Percentiles rank a stretch among this genome's conserved stretches.
Conservation (phyloP, 2,888 invertebrate species). For the Calliphora vomitoria region DNA sequence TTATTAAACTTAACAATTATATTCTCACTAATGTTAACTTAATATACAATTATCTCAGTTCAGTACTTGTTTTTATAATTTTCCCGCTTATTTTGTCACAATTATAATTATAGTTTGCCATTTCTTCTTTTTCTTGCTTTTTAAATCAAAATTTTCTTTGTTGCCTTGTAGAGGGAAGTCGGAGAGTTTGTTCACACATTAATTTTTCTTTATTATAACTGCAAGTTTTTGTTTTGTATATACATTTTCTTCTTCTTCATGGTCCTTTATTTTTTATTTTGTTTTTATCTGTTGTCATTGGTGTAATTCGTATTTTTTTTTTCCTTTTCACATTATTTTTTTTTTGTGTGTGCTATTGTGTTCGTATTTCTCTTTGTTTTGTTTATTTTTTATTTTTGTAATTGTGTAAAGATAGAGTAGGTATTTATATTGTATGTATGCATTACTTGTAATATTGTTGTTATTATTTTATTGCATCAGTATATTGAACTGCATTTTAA, state of each 20-base stretch:
- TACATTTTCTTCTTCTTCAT: not conserved
- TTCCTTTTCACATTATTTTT: too few species aligned
- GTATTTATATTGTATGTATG: slow-evolving; percentile 1
- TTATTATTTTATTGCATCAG: slow-evolving; percentile 37
- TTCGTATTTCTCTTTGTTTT: slow-evolving; percentile 3
- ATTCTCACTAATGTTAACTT: not conserved
- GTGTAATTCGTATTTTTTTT: not conserved
- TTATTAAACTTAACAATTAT: too few species aligned
- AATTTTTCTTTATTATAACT: not conserved
- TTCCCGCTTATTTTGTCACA: slow-evolving; percentile 47
- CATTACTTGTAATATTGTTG: slow-evolving; percentile 32
- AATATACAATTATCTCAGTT: not conserved
- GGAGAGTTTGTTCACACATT: not conserved
- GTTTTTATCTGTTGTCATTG: not conserved
- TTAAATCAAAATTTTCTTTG: not conserved
- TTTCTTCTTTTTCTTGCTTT: not conserved
- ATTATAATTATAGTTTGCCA: slow-evolving; percentile 4
- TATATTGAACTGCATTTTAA: slow-evolving; percentile 57
- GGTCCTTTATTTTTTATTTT: not conserved
- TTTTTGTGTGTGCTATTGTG: too few species aligned
- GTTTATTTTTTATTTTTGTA: slow-evolving; percentile 19
- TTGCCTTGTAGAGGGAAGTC: not conserved
- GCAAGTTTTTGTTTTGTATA: slow-evolving; percentile 22
- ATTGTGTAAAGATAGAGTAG: not conserved
- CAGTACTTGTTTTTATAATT: not conserved